Evolutionary conservation across 2,113 vertebrate genomes (phyloP), one percentile per base, ranked within the genome.

Genomic region (Seriola rivoliana): DNA sequence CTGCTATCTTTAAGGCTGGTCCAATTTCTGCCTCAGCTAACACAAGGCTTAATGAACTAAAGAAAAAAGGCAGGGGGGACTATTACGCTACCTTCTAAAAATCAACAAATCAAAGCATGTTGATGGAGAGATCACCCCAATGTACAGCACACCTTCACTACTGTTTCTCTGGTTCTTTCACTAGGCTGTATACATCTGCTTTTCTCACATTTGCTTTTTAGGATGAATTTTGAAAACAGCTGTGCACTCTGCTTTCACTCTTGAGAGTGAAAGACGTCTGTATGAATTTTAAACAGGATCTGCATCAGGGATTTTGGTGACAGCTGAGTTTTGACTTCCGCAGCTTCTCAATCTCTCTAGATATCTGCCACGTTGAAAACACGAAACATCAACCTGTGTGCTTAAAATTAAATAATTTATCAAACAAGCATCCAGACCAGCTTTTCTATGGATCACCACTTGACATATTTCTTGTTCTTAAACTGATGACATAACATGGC

Each of bases 1-100:
- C 0, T 76, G 57, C 4, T 55, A 52, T 81, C 32, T 74, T 80
- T 78, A 80, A 85, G 77, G 82, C 59, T 71, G 82, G 60, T 90
- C 64, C 55, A 71, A 8, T 57, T 85, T 60, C 71, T 65, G 74
- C 46, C 54, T 78, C n/a, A 40, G 69, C 34, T 40, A 84, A 65
- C 64, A 81, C 52, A 14, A 58, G 34, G 72, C 63, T 59, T 75
- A 57, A 21, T 2, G 60, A 54, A 69, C 8, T 21, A 63, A 19
- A 40, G 8, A 60, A 72, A 46, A 76, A 71, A 48, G 44, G 3
- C 12, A 10, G 44, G 44, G 14, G 44, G 44, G 44, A 13, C 17
- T 19, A 67, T 16, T n/a, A 32, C 52, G 29, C 17, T 17, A 52
- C 48, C 7, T 32, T 65, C 36, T 10, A 65, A 75, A 79, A 83